Conservation (phyloP, 2,888 invertebrate species). For the Biston stratarius region DNA sequence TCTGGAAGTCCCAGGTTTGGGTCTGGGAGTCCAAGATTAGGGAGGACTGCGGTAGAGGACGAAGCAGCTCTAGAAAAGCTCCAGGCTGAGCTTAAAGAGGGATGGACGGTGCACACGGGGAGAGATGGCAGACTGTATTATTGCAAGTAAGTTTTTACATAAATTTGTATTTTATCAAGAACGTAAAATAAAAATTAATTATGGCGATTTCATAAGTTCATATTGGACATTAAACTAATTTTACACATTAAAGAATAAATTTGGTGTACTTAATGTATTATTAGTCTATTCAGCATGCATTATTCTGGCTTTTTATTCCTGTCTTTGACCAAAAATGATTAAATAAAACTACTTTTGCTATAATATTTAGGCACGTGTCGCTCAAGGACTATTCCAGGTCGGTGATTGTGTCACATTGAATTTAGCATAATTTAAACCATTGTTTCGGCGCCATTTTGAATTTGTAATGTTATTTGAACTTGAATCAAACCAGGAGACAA, state of each 20-base stretch:
- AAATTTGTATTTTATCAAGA: not conserved
- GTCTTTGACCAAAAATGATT: not conserved
- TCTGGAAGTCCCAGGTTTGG: slow-evolving; percentile 76
- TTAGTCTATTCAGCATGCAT: too few species aligned
- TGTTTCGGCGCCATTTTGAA: slow-evolving; percentile 28
- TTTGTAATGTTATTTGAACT: slow-evolving; percentile 23
- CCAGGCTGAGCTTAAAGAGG: slow-evolving; percentile 88
- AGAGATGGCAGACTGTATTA: slow-evolving; percentile 94
- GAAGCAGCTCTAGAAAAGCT: slow-evolving; percentile 84
- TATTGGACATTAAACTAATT: too few species aligned
- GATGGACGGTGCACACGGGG: slow-evolving; percentile 93
- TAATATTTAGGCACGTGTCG: slow-evolving; percentile 10
- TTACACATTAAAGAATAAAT: too few species aligned
- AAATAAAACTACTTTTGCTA: slow-evolving; percentile 6
- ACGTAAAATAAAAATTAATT: too few species aligned
- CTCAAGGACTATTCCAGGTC: not conserved
- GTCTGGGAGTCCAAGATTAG: slow-evolving; percentile 74
- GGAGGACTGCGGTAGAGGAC: slow-evolving; percentile 67
- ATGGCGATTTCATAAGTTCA: too few species aligned
- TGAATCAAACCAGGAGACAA: slow-evolving; percentile 22
- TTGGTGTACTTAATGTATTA: too few species aligned
- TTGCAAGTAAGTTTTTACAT: slow-evolving; percentile 92
- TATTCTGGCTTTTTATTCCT: not conserved
- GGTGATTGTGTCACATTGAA: slow-evolving; percentile 9
- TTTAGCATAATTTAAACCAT: slow-evolving; percentile 24